A percentile compares a stretch with the other conserved stretches of the same genome.
Conservation (phyloP, 2,113 vertebrate species). For the Proteles cristata region DNA sequence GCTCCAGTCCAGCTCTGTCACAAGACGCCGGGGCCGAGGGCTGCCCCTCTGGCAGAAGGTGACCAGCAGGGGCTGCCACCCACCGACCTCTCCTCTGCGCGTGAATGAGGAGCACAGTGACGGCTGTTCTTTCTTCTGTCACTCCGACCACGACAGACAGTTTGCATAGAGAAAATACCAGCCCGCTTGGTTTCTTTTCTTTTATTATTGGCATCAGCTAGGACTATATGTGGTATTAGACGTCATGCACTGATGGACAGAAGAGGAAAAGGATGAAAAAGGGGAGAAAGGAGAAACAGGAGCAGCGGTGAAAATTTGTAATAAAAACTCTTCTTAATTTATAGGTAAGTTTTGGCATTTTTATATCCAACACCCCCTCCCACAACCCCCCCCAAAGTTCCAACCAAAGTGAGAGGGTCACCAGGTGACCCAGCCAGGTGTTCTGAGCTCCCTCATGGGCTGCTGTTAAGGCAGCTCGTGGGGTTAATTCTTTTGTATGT, state of each 20-base stretch:
- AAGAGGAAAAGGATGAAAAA: slow-evolving; percentile 74
- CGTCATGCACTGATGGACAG: slow-evolving; percentile 91
- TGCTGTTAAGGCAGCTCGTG: slow-evolving; percentile 84
- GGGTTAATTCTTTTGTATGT: slow-evolving; percentile 77
- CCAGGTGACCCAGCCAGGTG: slow-evolving; percentile 81
- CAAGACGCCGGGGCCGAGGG: not conserved
- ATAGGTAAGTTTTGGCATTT: slow-evolving; percentile 88
- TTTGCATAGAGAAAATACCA: slow-evolving; percentile 88
- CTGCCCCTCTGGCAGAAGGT: not conserved
- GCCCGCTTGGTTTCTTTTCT: slow-evolving; percentile 86
- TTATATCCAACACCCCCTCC: slow-evolving; percentile 84
- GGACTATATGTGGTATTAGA: slow-evolving; percentile 86
- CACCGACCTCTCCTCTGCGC: not conserved
- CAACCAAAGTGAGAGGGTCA: slow-evolving; percentile 86
- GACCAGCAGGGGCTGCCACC: not conserved
- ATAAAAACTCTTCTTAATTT: slow-evolving; percentile 85
- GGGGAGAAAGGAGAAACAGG: slow-evolving; percentile 84
- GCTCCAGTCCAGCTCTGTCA: slow-evolving; percentile 66
- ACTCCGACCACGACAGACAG: slow-evolving; percentile 80
- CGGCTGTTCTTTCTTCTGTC: slow-evolving; percentile 79
- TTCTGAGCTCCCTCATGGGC: slow-evolving; percentile 83
- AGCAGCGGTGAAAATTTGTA: slow-evolving; percentile 89
- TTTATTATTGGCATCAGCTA: slow-evolving; percentile 87
- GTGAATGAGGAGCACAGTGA: slow-evolving; percentile 69
- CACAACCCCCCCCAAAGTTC: slow-evolving; percentile 84